phyloP scores from a whole-genome alignment of 2,113 vertebrate genomes.

The Ramphastos sulfuratus region DNA sequence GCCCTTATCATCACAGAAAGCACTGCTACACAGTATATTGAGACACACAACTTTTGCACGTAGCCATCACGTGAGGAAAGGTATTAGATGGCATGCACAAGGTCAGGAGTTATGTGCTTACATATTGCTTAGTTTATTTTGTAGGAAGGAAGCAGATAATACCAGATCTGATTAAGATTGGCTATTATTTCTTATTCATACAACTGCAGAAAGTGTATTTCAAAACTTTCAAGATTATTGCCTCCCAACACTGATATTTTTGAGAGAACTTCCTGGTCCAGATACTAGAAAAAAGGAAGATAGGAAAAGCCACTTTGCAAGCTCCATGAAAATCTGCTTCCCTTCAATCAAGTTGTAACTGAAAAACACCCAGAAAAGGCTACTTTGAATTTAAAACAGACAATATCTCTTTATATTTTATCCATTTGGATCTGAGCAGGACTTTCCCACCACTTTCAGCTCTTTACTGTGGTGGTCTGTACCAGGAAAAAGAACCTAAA shows the following conservation, averaged over 20 bases:
- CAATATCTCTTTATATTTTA: neutral
- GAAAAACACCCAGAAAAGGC: neutral
- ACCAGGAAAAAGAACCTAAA: neutral
- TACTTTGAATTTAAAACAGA: neutral
- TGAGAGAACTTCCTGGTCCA: neutral
- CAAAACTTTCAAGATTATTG: neutral
- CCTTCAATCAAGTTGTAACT: neutral
- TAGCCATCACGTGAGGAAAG: neutral
- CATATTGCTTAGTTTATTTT: neutral
- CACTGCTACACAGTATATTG: neutral
- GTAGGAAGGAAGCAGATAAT: neutral
- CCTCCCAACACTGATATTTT: neutral
- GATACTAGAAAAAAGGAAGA: neutral
- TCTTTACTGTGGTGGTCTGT: neutral
- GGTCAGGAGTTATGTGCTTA: fast-evolving
- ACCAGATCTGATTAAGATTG: neutral
- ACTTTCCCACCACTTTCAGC: neutral
- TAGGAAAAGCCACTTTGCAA: neutral
- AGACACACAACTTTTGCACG: fast-evolving
- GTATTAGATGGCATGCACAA: neutral
- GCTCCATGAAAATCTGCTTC: neutral
- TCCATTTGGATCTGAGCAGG: neutral
- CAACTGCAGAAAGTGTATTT: neutral
- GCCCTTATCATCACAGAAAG: neutral
- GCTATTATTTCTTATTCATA: neutral